Evolutionary conservation across 2,113 vertebrate species (phyloP), one percentile per base, ranked within the genome.

Genomic region (Gulo gulo): DNA sequence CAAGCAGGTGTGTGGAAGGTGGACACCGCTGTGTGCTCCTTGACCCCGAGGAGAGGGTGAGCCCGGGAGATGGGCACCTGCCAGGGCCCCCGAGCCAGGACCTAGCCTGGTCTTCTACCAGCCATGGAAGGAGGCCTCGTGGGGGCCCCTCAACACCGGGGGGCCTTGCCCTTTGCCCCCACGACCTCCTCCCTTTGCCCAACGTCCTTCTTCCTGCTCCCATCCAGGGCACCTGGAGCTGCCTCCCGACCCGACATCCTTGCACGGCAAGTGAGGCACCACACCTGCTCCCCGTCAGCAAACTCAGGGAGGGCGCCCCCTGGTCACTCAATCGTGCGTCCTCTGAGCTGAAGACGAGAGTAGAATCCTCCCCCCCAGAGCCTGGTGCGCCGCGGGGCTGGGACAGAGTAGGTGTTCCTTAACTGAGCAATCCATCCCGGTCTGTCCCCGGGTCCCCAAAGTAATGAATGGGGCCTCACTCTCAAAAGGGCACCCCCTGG

Each of bases 391-490:
- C 24, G 36, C 29, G 0, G 36, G 13, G 20, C 1, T 1, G 4
- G 31, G 29, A 9, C 52, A 20, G 14, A 34, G n/a, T 9, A 12
- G n/a, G 2, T 7, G 8, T 50, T 42, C 8, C 0, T 5, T 0
- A 34, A 24, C 0, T 6, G 5, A 24, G 18, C 21, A 0, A 34
- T 2, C 10, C 6, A 1, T 11, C 26, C 34, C 11, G 1, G 6
- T n/a, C 15, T 13, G 34, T n/a, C 31, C 36, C 61, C 36, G 15
- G 1, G 2, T 14, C 76, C 90, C 52, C 63, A 20, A 15, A 31
- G 2, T 2, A 34, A 21, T 14, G 4, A 34, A 11, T 0, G 11
- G 34, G 34, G 20, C 11, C 74, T 63, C 26, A 29, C 42, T 23
- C 42, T 3, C 42, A 4, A 6, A 24, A 26, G 61, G 24, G n/a